A percentile compares a stretch with the other conserved stretches of the same genome.
These are phyloP conservation scores for Drosophila repleta DNA, from an alignment of 1,140 invertebrate genomes.

Conservation along the genomic window DNA sequence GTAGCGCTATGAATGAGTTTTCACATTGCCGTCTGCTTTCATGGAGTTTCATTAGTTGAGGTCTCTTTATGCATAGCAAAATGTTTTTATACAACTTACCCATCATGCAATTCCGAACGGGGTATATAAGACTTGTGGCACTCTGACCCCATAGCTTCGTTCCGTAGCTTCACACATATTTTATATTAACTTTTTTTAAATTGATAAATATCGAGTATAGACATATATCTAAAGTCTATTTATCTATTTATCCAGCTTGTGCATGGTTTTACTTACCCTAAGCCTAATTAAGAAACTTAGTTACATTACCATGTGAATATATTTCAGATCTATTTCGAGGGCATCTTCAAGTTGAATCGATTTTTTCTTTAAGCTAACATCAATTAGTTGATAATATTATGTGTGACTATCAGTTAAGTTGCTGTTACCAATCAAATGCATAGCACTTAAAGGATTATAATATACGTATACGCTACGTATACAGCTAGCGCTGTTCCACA, in stretches of 20 bases:
- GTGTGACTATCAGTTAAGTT: conserved; percentile 45
- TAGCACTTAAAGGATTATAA: conserved; percentile 55
- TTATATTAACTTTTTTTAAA: neutral
- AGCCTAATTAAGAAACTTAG: neutral
- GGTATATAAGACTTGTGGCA: neutral
- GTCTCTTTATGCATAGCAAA: conserved; percentile 6
- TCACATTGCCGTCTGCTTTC: conserved; percentile 10
- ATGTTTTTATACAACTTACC: conserved; percentile 13
- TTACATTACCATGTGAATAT: neutral
- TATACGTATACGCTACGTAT: too few relatives aligned
- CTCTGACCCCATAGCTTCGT: too few relatives aligned
- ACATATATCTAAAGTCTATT: too few relatives aligned
- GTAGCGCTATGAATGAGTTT: neutral
- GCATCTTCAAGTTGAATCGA: neutral
- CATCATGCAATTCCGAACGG: neutral
- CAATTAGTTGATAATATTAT: neutral
- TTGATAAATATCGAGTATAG: neutral
- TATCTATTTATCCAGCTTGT: too few relatives aligned
- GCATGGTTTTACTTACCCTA: too few relatives aligned
- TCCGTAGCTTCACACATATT: neutral
- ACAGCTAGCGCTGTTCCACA: conserved; percentile 32
- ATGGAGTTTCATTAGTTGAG: conserved; percentile 6
- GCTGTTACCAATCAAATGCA: conserved; percentile 51
- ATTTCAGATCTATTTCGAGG: neutral
- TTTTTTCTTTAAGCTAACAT: neutral